A percentile compares a stretch with the other conserved stretches of the same genome.
phyloP scores from a whole-genome alignment of 53 echinoderm and acorn worm species.

The Henricia sp. region DNA sequence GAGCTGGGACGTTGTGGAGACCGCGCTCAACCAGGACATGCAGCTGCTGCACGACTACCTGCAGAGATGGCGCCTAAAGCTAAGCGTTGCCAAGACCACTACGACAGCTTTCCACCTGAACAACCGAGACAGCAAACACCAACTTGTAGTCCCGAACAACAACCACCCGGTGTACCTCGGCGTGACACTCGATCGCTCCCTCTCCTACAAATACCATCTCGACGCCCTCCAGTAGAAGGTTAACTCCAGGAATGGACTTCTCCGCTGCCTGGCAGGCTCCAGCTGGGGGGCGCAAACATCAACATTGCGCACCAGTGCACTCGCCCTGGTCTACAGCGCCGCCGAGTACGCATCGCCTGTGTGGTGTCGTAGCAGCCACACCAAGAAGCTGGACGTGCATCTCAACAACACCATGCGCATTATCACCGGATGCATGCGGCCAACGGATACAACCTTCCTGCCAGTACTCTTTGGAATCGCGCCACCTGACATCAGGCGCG shows the following conservation, averaged over 20 bases:
- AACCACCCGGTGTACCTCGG: slow-evolving; percentile 15
- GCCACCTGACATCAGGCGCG: too few species aligned
- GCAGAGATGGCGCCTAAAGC: slow-evolving; percentile 19
- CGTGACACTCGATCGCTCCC: slow-evolving; percentile 22
- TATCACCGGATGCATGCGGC: too few species aligned
- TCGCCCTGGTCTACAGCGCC: slow-evolving; percentile 30
- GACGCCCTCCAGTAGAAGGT: slow-evolving; percentile 2
- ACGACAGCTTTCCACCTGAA: slow-evolving; percentile 35
- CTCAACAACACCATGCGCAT: too few species aligned
- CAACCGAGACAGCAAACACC: slow-evolving; percentile 22
- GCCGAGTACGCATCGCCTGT: slow-evolving; percentile 43
- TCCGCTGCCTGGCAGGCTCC: slow-evolving; percentile 1
- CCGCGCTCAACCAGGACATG: slow-evolving; percentile 12
- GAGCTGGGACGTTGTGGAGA: slow-evolving; percentile 4
- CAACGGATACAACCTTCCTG: too few species aligned
- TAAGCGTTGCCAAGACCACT: slow-evolving; percentile 3
- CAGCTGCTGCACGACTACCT: slow-evolving; percentile 16
- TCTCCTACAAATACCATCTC: slow-evolving; percentile 9
- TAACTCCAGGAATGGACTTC: neutral
- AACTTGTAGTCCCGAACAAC: neutral
- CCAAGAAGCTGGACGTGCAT: too few species aligned
- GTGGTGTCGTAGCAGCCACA: slow-evolving; percentile 2
- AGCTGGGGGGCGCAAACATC: neutral
- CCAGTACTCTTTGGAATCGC: too few species aligned
- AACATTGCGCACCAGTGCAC: neutral